Base-by-base conservation (phyloP, 2,797 vertebrate species). In the Botia almorhae region DNA sequence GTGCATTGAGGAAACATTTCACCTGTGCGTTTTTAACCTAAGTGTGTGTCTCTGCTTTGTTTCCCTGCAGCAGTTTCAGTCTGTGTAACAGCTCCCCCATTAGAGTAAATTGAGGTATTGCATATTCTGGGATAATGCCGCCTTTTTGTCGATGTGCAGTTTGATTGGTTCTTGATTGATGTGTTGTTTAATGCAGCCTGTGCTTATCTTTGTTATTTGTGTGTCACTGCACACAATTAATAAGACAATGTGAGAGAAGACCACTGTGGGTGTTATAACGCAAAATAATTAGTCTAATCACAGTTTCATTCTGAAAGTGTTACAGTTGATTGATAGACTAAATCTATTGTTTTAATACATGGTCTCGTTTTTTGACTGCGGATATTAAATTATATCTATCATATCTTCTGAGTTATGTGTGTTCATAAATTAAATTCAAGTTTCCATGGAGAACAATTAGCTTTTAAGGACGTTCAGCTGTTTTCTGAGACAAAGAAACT, bases 21-120 rank as follows among this genome's bases (percentile, higher is more conserved):
- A 55, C 75, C 72, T 56, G 60, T 74, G 63, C 61, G 69, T 56
- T 70, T 60, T 23, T 53, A 43, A 43, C 4, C 7, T 46, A 74
- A 55, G 55, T 61, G n/a, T 61, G 17, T 43, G 7, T 43, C 39
- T 69, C 12, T 39, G 46, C 48, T 55, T 69, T 29, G 50, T 67
- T 78, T 39, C n/a, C 26, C 46, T 65, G 26, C 48, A 56, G 50
- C 64, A 14, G n/a, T 67, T 39, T 68, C 74, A 60, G 51, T 76
- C 89, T 93, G 90, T 92, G 84, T 91, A 93, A 93, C 89, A 94
- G 93, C 92, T 90, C 94, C 94, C 91, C 92, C 92, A 69, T 79
- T 93, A 90, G 94, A 90, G 46, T 5, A 26, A 33, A 29, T 2
- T 3, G 1, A 0, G 63, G 81, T 51, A 88, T 88, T 90, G 87